Evolutionary conservation across 2,888 invertebrate species (phyloP).

Genomic region (Thecophora atra): DNA sequence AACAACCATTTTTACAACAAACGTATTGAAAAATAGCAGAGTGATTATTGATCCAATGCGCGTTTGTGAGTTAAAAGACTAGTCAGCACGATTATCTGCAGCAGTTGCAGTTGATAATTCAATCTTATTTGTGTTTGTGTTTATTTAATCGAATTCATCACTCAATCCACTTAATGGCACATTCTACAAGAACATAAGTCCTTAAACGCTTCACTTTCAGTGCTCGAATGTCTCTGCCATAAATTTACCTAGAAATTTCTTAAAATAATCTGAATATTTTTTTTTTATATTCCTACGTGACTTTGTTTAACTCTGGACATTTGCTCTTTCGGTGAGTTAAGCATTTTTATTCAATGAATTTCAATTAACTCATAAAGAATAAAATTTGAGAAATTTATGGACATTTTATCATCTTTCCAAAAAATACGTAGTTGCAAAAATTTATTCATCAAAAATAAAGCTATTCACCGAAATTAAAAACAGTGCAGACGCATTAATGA

Average conservation of each 20-base stretch:
- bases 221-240: not conserved
- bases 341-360: slow-evolving; percentile 5
- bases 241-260: not conserved
- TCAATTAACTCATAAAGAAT: too few species aligned
- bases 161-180: not conserved
- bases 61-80: not conserved
- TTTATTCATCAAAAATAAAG: too few species aligned
- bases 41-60: not conserved
- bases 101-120: not conserved
- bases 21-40: not conserved
- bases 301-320: not conserved
- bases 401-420: not conserved
- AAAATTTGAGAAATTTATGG: too few species aligned
- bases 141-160: not conserved
- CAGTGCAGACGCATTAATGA: too few species aligned
- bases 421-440: too few species aligned
- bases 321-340: not conserved
- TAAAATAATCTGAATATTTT: not conserved
- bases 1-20: not conserved
- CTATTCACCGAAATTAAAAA: too few species aligned
- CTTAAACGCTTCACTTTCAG: too few species aligned
- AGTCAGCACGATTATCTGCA: not conserved
- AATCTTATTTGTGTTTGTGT: not conserved
- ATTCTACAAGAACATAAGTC: too few species aligned
- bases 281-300: not conserved